phyloP scores from a whole-genome alignment of 2,888 invertebrate species.

The Tenthredo livida region DNA sequence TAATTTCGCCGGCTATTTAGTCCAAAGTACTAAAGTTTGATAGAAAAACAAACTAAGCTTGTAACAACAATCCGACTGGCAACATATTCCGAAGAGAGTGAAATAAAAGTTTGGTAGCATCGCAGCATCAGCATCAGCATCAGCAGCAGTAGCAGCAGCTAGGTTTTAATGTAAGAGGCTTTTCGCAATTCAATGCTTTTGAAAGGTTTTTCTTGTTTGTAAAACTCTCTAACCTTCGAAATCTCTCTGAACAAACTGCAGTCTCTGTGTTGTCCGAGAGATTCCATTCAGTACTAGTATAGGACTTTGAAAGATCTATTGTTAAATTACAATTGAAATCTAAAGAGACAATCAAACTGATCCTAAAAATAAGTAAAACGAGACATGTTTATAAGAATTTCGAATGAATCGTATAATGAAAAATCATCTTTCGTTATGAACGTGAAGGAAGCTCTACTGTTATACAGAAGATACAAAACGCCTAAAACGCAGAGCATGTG shows the following conservation, averaged over 20 bases:
- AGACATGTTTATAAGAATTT: background rate
- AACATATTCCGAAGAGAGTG: conserved; percentile 19
- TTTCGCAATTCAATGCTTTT: conserved; percentile 56
- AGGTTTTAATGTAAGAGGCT: conserved; percentile 58
- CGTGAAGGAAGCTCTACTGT: background rate
- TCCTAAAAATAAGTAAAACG: background rate
- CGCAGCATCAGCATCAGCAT: background rate
- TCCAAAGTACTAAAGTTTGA: background rate
- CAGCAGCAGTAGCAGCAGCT: background rate
- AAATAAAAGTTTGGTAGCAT: conserved; percentile 57
- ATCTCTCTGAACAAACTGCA: conserved; percentile 48
- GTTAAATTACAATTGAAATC: conserved; percentile 10
- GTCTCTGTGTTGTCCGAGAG: conserved; percentile 15
- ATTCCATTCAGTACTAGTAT: conserved; percentile 5
- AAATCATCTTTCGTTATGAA: background rate
- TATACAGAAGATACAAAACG: background rate
- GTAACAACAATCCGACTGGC: background rate
- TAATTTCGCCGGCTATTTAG: background rate
- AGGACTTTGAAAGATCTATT: conserved; percentile 13
- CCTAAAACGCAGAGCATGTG: background rate
- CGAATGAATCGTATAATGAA: background rate
- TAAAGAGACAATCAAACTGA: conserved; percentile 13
- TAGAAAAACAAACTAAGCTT: background rate
- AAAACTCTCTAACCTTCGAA: conserved; percentile 43
- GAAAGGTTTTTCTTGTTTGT: conserved; percentile 53